These are phyloP conservation scores for Tenualosa ilisha DNA, from an alignment of 2,797 vertebrate genomes.

Conservation along the genomic window DNA sequence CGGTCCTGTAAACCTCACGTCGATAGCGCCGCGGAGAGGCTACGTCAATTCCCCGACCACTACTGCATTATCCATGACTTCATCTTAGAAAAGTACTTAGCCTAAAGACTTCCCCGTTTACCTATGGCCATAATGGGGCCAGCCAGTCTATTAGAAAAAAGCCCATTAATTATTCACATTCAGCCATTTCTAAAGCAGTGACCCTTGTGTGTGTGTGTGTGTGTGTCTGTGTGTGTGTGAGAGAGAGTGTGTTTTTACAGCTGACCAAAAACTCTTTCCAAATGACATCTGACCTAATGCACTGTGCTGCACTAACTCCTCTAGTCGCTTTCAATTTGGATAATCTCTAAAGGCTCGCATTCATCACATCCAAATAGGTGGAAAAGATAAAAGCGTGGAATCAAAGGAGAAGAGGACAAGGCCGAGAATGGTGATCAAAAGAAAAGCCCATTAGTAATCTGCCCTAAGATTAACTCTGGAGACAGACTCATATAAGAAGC, in stretches of 20 bases:
- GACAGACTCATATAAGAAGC: constrained; percentile 42
- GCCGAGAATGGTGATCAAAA: constrained; percentile 59
- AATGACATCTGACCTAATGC: constrained; percentile 20
- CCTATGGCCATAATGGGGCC: constrained; percentile 57
- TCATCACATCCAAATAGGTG: constrained; percentile 13
- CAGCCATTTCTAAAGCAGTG: constrained; percentile 42
- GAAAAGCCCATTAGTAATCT: constrained; percentile 66
- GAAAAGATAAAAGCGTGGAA: constrained; percentile 14
- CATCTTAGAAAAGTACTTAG: constrained; percentile 71
- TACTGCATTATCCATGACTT: constrained; percentile 58
- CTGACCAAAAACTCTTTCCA: not conserved
- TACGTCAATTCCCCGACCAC: constrained; percentile 39
- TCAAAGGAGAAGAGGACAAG: constrained; percentile 42
- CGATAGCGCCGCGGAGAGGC: constrained; percentile 24
- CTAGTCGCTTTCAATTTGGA: not conserved
- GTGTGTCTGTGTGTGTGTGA: not conserved
- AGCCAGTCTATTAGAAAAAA: constrained; percentile 54
- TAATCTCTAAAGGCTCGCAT: not conserved
- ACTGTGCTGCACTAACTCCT: not conserved
- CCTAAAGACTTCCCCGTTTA: constrained; percentile 71
- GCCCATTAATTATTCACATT: constrained; percentile 64
- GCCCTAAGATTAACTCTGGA: constrained; percentile 54
- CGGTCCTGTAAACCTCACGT: constrained; percentile 25
- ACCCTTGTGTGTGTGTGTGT: constrained; percentile 32
- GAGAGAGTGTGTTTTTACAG: not conserved